A percentile compares a stretch with the other conserved stretches of the same genome.
phyloP scores from a whole-genome alignment of 2,113 vertebrate species.

The Elaphurus davidianus region DNA sequence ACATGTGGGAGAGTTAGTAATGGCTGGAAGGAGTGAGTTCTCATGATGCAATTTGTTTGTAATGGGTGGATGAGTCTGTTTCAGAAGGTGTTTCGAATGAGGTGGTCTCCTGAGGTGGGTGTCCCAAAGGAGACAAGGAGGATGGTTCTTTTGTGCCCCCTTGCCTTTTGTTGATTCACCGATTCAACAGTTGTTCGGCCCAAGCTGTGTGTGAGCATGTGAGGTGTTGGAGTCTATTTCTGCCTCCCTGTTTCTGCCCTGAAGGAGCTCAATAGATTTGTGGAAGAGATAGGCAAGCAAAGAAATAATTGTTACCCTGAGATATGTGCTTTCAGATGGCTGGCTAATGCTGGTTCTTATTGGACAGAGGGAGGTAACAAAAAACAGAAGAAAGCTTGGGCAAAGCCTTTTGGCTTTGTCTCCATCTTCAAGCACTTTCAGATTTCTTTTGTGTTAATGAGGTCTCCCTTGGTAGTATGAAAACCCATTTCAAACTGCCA shows the following conservation, averaged over 20 bases:
- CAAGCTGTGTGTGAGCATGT: neutral
- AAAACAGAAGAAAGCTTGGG: neutral
- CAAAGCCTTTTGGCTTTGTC: neutral
- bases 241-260: neutral
- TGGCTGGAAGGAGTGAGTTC: neutral
- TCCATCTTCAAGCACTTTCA: neutral
- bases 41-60: constrained; percentile 16
- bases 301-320: neutral
- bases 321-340: neutral
- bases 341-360: neutral
- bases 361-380: neutral
- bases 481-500: neutral
- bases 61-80: neutral
- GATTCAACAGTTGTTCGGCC: neutral
- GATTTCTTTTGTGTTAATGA: neutral
- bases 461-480: neutral
- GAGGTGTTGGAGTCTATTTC: neutral
- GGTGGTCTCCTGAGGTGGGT: neutral
- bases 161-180: neutral
- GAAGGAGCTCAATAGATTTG: neutral
- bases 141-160: neutral
- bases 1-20: neutral
- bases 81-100: neutral
- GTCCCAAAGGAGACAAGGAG: neutral
- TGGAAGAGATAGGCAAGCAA: neutral